Percentiles rank a stretch among this genome's conserved stretches.
phyloP scores from a whole-genome alignment of 2,888 invertebrate genomes.

The Punctoribates punctum region DNA sequence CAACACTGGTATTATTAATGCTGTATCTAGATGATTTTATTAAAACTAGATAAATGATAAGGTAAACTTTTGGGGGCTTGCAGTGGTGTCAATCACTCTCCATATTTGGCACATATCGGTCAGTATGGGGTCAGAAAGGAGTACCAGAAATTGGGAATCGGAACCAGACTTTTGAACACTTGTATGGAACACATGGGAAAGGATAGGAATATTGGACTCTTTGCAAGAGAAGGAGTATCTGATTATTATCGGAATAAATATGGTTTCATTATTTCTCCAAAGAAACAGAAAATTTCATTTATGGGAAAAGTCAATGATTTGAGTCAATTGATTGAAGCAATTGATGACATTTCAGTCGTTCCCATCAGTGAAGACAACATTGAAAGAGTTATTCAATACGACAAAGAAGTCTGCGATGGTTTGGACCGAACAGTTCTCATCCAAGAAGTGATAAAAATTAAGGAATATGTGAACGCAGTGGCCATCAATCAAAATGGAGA shows the following conservation, averaged over 20 bases:
- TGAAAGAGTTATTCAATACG: constrained; percentile 16
- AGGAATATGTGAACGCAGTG: constrained; percentile 39
- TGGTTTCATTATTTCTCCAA: constrained; percentile 40
- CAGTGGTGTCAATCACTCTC: constrained; percentile 26
- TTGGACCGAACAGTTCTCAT: background rate
- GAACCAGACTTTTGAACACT: constrained; percentile 43
- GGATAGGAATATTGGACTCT: constrained; percentile 39
- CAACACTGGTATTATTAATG: background rate
- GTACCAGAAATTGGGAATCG: constrained; percentile 45
- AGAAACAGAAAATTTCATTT: background rate
- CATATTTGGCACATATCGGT: constrained; percentile 44
- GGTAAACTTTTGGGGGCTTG: background rate
- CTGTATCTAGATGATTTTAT: no score
- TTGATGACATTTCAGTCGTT: background rate
- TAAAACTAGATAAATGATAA: background rate
- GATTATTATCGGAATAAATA: background rate
- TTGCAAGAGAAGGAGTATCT: constrained; percentile 44
- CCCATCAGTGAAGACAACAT: constrained; percentile 21
- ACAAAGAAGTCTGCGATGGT: constrained; percentile 9
- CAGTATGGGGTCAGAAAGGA: constrained; percentile 42
- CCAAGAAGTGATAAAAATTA: constrained; percentile 16
- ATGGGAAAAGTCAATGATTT: background rate
- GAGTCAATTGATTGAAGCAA: background rate
- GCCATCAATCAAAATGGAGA: constrained; percentile 40
- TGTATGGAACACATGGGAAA: constrained; percentile 43